phyloP scores from a whole-genome alignment of 1,140 invertebrate species.

The Drosophila kanapiae region DNA sequence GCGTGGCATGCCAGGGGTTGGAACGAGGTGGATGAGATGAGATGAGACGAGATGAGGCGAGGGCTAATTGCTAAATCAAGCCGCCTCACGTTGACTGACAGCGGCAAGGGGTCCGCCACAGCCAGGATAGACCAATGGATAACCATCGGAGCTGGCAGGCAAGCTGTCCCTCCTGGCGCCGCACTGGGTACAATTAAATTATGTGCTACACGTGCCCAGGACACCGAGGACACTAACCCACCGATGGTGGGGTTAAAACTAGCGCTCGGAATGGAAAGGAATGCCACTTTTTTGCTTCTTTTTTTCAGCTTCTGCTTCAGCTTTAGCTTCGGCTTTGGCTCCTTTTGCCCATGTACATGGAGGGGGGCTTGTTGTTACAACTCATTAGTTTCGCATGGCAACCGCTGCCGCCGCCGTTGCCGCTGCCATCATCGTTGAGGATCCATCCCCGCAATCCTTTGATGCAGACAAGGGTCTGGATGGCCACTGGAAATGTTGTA shows the following conservation, averaged over 20 bases:
- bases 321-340: not conserved
- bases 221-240: slow-evolving; percentile 7
- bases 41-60: slow-evolving; percentile 36
- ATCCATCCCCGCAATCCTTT: slow-evolving; percentile 57
- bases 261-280: not conserved
- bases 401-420: not conserved
- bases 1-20: not conserved
- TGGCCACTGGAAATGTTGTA: slow-evolving; percentile 34
- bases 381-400: slow-evolving; percentile 70
- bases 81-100: slow-evolving; percentile 41
- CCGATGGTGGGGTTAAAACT: not conserved
- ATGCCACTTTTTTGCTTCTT: slow-evolving; percentile 4
- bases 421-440: not conserved
- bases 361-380: slow-evolving; percentile 66
- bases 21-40: slow-evolving; percentile 25
- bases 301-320: not conserved
- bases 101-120: not conserved
- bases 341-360: slow-evolving; percentile 52
- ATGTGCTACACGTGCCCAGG: slow-evolving; percentile 55
- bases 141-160: slow-evolving; percentile 8
- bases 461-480: slow-evolving; percentile 62
- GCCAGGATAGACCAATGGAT: slow-evolving; percentile 8
- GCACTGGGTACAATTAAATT: slow-evolving; percentile 65
- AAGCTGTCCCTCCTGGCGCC: slow-evolving; percentile 19
- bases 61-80: slow-evolving; percentile 73